A percentile compares a stretch with the other conserved stretches of the same genome.
Conservation (phyloP, 2,113 vertebrate species). For the Craseonycteris thonglongyai region DNA sequence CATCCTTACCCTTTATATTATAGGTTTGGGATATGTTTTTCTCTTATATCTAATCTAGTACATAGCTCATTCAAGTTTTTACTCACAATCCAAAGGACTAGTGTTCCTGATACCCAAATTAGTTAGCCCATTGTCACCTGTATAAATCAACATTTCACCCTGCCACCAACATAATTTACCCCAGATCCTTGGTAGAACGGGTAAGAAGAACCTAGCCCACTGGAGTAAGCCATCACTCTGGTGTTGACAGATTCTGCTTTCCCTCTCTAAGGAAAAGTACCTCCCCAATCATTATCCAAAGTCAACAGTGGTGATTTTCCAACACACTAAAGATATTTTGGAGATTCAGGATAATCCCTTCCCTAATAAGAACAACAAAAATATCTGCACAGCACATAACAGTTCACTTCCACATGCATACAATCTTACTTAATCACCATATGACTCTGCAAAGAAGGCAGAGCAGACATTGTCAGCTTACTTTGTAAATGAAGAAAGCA, state of each 20-base stretch:
- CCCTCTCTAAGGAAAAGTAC: neutral
- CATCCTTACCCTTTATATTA: neutral
- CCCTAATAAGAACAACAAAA: neutral
- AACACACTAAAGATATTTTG: neutral
- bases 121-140: neutral
- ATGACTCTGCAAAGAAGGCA: neutral
- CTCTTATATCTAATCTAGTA: neutral
- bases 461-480: neutral
- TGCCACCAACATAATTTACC: neutral
- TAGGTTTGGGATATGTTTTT: neutral
- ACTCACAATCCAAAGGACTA: neutral
- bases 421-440: neutral
- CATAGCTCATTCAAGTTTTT: neutral
- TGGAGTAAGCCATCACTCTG: neutral
- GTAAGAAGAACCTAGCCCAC: neutral
- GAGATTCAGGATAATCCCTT: neutral
- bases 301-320: neutral
- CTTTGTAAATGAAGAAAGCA: neutral
- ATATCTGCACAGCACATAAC: neutral
- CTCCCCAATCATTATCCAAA: neutral
- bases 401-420: neutral
- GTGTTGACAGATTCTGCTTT: neutral
- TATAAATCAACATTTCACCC: neutral
- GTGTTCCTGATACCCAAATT: neutral
- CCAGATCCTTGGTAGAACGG: neutral